Conservation (phyloP, 2,797 vertebrate species). For the Falco concolor region DNA sequence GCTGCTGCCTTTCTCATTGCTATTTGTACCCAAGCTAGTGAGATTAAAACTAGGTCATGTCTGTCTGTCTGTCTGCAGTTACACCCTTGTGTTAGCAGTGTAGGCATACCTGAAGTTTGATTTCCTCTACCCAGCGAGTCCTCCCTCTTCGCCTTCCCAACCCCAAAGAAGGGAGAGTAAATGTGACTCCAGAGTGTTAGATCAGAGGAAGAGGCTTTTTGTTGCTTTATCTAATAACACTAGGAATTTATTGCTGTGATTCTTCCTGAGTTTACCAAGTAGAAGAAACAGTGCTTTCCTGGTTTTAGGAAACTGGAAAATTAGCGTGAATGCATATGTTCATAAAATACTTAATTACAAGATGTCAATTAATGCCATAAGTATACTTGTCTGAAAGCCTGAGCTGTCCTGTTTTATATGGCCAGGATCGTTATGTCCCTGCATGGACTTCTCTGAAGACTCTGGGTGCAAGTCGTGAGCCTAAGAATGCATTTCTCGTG, state of each 20-base stretch:
- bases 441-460: not conserved
- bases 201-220: not conserved
- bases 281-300: not conserved
- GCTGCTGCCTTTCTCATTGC: not conserved
- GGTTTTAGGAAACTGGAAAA: not conserved
- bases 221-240: not conserved
- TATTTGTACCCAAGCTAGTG: not conserved
- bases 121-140: not conserved
- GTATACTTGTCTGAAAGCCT: not conserved
- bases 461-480: not conserved
- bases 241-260: not conserved
- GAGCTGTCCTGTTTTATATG: not conserved
- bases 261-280: not conserved
- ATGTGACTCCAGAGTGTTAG: fast-evolving
- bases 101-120: not conserved
- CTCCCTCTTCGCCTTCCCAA: not conserved
- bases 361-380: not conserved
- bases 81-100: not conserved
- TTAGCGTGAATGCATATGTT: fast-evolving
- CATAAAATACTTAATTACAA: not conserved
- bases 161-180: not conserved
- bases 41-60: not conserved
- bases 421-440: not conserved
- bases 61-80: not conserved
- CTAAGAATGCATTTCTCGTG: not conserved